Evolutionary conservation across 2,113 vertebrate species (phyloP), one percentile per base, ranked within the genome.

Genomic region (Rhodinocichla rosea): DNA sequence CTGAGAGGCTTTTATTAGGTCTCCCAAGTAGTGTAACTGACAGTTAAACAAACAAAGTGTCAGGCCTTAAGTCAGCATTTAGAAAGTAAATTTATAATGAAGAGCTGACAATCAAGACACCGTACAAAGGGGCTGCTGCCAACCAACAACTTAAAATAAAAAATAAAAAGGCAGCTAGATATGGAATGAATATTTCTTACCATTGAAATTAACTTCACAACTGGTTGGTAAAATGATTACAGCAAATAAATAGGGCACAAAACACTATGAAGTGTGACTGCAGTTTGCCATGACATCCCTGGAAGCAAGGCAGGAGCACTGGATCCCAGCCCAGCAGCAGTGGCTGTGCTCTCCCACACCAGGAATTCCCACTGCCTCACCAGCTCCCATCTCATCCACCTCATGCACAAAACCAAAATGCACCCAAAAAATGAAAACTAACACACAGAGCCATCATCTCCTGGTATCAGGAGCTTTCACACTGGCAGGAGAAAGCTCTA

Each of bases 51-150:
- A 96, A 97, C 92, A 96, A 96, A 83, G 64, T 49, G 76, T 93
- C 95, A 97, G 92, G 57, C 90, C 85, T 95, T 93, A 94, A 96
- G 79, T 93, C 95, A 97, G 92, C 92, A 78, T 94, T 96, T 95
- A 94, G 90, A 90, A 90, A 96, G 92, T 90, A 97, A 92, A 96
- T 95, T 93, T 94, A 81, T 96, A 96, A 96, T 81, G 95, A 96
- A 97, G 77, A 96, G 85, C 89, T 94, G 92, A 92, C 93, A 95
- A 93, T 95, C 93, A 95, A 92, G 71, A 81, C 82, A 60, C 55
- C 0, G 4, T 42, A 91, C 71, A 86, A 94, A 95, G 94, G 52
- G 52, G 79, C 73, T 93, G 95, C 85, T 96, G 83, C 90, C 93
- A 91, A 59, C 59, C 16, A 5, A 69, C 82, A 80, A 23, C 68